A percentile compares a stretch with the other conserved stretches of the same genome.
These are phyloP conservation scores for Adela reaumurella DNA, from an alignment of 2,888 invertebrate genomes.

Conservation along the genomic window DNA sequence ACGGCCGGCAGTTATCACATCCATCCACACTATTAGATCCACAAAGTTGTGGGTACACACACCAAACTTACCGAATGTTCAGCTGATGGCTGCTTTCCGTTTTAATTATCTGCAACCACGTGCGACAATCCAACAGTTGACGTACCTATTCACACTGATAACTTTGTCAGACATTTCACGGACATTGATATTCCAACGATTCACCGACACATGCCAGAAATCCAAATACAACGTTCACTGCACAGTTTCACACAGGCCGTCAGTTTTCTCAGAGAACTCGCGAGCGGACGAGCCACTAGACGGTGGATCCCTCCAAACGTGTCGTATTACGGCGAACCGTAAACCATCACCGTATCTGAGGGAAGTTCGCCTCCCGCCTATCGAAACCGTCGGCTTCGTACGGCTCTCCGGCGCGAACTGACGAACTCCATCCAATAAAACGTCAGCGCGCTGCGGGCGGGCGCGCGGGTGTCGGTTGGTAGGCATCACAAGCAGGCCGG, in stretches of 20 bases:
- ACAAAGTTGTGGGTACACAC: too few species aligned
- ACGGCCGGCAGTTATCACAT: too few species aligned
- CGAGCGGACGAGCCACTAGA: constrained; percentile 11
- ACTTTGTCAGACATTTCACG: neutral
- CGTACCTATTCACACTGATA: neutral
- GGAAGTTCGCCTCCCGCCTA: constrained; percentile 29
- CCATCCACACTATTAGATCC: too few species aligned
- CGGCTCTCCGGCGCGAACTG: constrained; percentile 52
- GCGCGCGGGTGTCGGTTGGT: constrained; percentile 27
- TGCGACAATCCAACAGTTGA: neutral
- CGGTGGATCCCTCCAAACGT: constrained; percentile 53
- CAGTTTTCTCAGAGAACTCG: constrained; percentile 23
- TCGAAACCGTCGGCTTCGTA: constrained; percentile 39
- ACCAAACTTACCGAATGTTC: too few species aligned
- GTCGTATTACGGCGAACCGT: constrained; percentile 56
- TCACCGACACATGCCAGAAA: neutral
- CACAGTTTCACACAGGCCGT: neutral
- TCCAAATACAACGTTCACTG: neutral
- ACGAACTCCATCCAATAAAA: constrained; percentile 14
- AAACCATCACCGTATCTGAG: constrained; percentile 58
- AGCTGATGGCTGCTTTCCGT: neutral
- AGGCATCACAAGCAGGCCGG: constrained; percentile 4
- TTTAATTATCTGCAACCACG: neutral
- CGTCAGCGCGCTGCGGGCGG: constrained; percentile 34
- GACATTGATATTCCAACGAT: neutral